A percentile compares a stretch with the other conserved stretches of the same genome.
Evolutionary conservation across 2,888 invertebrate genomes (phyloP).

Genomic region (Eupithecia dodoneata): DNA sequence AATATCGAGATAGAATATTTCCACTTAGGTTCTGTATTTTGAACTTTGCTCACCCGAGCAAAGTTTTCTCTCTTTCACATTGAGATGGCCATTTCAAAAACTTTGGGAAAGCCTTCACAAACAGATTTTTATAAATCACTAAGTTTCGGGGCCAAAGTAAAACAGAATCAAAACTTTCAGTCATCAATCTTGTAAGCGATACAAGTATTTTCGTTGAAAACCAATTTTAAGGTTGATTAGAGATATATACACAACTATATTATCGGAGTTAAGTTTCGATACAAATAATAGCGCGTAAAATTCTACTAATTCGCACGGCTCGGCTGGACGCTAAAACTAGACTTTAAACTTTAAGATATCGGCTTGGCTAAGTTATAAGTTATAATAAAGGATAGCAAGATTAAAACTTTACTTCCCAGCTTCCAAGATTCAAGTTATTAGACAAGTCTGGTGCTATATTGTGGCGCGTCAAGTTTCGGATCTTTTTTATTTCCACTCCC

Average conservation of each 20-base stretch:
- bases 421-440: conserved; percentile 41
- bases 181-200: conserved; percentile 62
- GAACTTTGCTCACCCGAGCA: conserved; percentile 11
- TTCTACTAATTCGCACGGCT: conserved; percentile 26
- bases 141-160: conserved; percentile 60
- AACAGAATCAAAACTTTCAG: conserved; percentile 56
- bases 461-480: conserved; percentile 55
- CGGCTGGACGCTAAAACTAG: conserved; percentile 32
- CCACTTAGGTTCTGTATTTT: conserved; percentile 9
- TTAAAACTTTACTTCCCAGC: conserved; percentile 44
- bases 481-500: conserved; percentile 59
- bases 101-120: conserved; percentile 54
- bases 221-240: neutral
- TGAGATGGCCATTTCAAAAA: conserved; percentile 42
- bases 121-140: conserved; percentile 67
- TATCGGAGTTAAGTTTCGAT: conserved; percentile 11
- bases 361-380: conserved; percentile 35
- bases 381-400: conserved; percentile 35
- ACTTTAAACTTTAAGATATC: conserved; percentile 39
- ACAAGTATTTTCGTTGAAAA: neutral
- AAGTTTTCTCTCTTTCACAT: conserved; percentile 32
- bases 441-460: conserved; percentile 50
- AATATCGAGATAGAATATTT: conserved; percentile 16
- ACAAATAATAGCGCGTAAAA: conserved; percentile 27
- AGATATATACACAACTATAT: neutral